phyloP scores from a whole-genome alignment of 2,888 invertebrate genomes.

The Lymantria monacha region DNA sequence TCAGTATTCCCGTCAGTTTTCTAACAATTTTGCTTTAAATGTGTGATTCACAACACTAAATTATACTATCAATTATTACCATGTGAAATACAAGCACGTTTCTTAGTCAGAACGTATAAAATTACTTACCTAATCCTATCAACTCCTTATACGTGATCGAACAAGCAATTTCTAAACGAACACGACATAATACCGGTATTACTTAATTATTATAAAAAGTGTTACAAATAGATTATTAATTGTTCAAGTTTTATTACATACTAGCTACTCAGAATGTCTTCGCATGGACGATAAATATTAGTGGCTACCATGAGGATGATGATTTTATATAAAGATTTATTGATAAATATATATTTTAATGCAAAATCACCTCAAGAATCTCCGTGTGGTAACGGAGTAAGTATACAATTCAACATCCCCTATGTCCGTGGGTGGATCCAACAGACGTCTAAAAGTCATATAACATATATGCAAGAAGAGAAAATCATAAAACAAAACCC shows the following conservation, averaged over 20 bases:
- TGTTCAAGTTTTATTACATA: neutral
- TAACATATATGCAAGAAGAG: neutral
- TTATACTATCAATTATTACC: too few species aligned
- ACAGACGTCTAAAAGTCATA: neutral
- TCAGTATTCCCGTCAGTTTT: too few species aligned
- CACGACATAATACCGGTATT: slow-evolving; percentile 22
- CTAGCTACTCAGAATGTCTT: neutral
- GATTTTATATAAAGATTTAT: too few species aligned
- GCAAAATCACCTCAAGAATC: too few species aligned
- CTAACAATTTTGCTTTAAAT: too few species aligned
- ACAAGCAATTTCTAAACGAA: slow-evolving; percentile 18
- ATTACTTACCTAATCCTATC: too few species aligned
- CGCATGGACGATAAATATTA: too few species aligned
- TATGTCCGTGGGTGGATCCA: neutral
- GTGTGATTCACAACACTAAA: too few species aligned
- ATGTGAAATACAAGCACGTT: too few species aligned
- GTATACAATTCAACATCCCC: neutral
- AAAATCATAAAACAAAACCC: neutral
- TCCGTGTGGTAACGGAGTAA: too few species aligned
- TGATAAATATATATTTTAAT: too few species aligned
- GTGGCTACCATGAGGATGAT: neutral
- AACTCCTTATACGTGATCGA: neutral
- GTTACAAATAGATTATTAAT: neutral
- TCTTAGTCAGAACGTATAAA: too few species aligned
- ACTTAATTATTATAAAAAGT: slow-evolving; percentile 12